phyloP scores from a whole-genome alignment of 2,888 invertebrate genomes.

The Scaptomyza tumidula region DNA sequence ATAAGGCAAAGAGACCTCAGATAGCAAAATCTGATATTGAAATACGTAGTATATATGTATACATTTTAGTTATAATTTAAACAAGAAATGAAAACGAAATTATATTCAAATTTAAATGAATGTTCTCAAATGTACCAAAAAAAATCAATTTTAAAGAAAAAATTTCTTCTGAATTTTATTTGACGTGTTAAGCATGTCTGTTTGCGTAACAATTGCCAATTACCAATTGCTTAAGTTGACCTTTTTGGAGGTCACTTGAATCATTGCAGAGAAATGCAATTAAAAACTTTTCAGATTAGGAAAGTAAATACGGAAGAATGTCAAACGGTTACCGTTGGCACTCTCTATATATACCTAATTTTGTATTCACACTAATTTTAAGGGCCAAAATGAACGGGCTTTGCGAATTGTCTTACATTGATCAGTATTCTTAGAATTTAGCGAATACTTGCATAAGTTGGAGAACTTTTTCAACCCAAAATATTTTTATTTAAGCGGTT shows the following conservation, averaged over 20 bases:
- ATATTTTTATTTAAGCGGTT: no score
- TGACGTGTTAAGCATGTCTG: background rate
- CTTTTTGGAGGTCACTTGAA: background rate
- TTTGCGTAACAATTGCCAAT: background rate
- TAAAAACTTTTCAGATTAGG: background rate
- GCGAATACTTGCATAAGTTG: background rate
- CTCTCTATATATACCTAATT: background rate
- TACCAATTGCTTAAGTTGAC: background rate
- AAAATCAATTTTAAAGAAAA: constrained; percentile 37
- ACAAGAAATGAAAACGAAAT: constrained; percentile 50
- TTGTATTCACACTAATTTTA: background rate
- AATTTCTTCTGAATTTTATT: constrained; percentile 10
- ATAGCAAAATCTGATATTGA: constrained; percentile 54
- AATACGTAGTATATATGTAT: constrained; percentile 51
- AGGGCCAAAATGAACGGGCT: background rate
- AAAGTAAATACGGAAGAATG: background rate
- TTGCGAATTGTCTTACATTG: background rate
- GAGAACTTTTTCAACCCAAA: no score
- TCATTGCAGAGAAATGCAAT: constrained; percentile 1
- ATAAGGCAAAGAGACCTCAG: constrained; percentile 59
- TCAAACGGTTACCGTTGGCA: background rate
- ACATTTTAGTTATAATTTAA: constrained; percentile 53
- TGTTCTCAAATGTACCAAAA: constrained; percentile 76
- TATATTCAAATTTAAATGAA: constrained; percentile 70
- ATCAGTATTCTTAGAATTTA: background rate